phyloP scores from a whole-genome alignment of 1,140 invertebrate species.

The Choristoneura fumiferana region DNA sequence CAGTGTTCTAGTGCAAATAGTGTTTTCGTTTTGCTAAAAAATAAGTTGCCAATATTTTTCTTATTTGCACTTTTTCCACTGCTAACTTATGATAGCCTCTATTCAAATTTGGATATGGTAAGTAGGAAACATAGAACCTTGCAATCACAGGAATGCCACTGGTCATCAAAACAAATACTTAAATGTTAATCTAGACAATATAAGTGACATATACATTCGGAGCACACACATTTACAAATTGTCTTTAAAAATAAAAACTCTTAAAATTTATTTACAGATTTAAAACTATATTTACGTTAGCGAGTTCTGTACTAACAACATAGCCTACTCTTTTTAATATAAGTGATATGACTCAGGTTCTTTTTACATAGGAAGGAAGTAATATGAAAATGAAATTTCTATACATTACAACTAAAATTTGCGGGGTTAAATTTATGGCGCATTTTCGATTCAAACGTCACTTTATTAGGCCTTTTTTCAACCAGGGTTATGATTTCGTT shows the following conservation, averaged over 20 bases:
- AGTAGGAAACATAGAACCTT: not conserved
- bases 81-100: no score
- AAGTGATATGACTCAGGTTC: conserved; percentile 68
- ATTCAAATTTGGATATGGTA: no score
- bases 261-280: conserved; percentile 53
- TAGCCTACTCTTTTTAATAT: conserved; percentile 50
- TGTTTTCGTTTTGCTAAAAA: no score
- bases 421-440: conserved; percentile 4
- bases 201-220: conserved; percentile 66
- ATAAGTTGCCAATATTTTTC: no score
- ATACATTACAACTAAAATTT: conserved; percentile 22
- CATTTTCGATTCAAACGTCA: conserved; percentile 12
- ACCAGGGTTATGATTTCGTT: conserved; percentile 7
- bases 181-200: conserved; percentile 36
- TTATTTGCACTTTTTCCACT: no score
- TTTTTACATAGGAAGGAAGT: conserved; percentile 45
- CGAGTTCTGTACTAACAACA: conserved; percentile 36
- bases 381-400: conserved; percentile 33
- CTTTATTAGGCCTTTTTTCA: not conserved
- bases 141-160: not conserved
- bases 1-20: no score
- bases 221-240: conserved; percentile 72
- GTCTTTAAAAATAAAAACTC: conserved; percentile 63
- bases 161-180: conserved; percentile 18
- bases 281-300: conserved; percentile 47